These are phyloP conservation scores for Notocelia uddmanniana DNA, from an alignment of 2,888 invertebrate genomes.

Conservation along the genomic window DNA sequence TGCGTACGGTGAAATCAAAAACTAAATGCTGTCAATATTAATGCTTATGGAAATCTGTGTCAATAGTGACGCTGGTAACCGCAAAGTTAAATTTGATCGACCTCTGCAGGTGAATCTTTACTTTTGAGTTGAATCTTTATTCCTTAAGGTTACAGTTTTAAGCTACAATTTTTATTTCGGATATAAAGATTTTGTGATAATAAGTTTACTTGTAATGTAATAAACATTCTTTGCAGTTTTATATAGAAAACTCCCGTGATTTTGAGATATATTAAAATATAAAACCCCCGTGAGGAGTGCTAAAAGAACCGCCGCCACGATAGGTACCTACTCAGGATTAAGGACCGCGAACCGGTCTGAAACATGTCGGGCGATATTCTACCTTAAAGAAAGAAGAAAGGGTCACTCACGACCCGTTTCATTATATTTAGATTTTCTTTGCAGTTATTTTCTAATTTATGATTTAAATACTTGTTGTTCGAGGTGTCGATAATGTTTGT, in stretches of 20 bases:
- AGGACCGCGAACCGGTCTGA: too few species aligned
- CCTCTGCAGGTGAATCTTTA: slow-evolving; percentile 42
- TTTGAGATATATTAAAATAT: too few species aligned
- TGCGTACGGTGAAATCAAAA: background rate
- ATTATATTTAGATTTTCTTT: background rate
- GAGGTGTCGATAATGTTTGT: background rate
- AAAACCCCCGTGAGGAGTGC: too few species aligned
- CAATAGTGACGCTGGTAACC: background rate
- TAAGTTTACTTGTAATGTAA: slow-evolving; percentile 1
- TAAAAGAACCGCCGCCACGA: too few species aligned
- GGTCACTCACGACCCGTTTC: too few species aligned
- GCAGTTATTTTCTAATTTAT: background rate
- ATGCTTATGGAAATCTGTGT: background rate
- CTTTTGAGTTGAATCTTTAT: slow-evolving; percentile 29
- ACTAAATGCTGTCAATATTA: slow-evolving; percentile 1
- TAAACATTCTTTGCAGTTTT: background rate
- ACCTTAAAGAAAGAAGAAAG: too few species aligned
- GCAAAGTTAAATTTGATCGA: slow-evolving; percentile 14
- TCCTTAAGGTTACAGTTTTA: slow-evolving; percentile 40
- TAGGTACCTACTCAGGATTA: too few species aligned
- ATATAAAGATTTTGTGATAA: slow-evolving; percentile 17
- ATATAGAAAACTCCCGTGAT: too few species aligned
- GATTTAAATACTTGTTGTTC: background rate
- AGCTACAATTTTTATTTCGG: slow-evolving; percentile 26
- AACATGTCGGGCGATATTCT: too few species aligned